These are phyloP conservation scores for Phalacrocorax brasilianus DNA, from an alignment of 2,113 vertebrate genomes.

Conservation along the genomic window DNA sequence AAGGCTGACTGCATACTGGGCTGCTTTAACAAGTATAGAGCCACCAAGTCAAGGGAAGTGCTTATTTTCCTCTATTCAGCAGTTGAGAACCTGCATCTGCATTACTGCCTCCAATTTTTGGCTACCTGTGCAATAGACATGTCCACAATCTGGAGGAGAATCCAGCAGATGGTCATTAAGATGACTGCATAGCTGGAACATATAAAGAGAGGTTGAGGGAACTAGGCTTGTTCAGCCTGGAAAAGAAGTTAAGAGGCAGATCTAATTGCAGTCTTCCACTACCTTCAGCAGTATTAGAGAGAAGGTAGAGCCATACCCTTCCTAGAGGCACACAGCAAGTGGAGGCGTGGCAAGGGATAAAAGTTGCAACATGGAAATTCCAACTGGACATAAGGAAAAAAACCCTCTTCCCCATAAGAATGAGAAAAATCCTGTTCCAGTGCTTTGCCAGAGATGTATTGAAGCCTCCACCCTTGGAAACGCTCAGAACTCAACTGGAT, in stretches of 20 bases:
- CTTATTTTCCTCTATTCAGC: background rate
- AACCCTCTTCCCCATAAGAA: background rate
- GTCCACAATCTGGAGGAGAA: background rate
- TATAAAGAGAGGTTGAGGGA: background rate
- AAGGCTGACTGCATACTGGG: background rate
- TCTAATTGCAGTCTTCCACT: background rate
- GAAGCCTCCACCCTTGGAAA: background rate
- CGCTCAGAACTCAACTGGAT: background rate
- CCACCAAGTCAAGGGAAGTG: background rate
- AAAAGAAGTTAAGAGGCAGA: background rate
- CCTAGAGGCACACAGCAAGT: background rate
- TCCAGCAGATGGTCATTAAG: background rate
- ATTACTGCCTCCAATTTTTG: background rate
- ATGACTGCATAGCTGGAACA: background rate
- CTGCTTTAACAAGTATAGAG: background rate
- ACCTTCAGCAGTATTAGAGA: background rate
- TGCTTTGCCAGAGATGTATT: background rate
- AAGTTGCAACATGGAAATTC: background rate
- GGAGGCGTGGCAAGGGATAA: background rate
- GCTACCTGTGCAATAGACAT: background rate
- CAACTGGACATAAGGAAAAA: background rate
- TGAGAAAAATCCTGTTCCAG: background rate
- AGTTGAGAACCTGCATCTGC: background rate
- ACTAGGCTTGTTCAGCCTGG: background rate
- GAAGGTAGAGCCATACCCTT: background rate